Percentiles rank a stretch among this genome's conserved stretches.
These are phyloP conservation scores for Alethe castanea DNA, from an alignment of 2,113 vertebrate genomes.

Conservation along the genomic window DNA sequence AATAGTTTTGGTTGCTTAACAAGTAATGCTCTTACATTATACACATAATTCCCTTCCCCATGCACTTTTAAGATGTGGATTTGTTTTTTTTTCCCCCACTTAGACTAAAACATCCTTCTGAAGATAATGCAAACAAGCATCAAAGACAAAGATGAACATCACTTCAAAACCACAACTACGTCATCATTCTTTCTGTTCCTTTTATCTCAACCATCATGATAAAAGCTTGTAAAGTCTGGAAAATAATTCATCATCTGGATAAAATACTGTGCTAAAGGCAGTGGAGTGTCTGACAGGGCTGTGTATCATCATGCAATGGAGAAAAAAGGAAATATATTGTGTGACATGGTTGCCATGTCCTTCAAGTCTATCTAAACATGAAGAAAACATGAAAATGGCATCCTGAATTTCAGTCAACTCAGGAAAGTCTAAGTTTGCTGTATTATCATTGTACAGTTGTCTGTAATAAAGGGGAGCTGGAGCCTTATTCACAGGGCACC, in stretches of 20 bases:
- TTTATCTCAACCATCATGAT: not conserved
- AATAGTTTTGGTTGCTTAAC: not conserved
- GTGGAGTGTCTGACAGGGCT: not conserved
- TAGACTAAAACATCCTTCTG: constrained; percentile 35
- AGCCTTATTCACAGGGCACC: not conserved
- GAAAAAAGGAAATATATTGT: not conserved
- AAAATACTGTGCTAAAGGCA: not conserved
- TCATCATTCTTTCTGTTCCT: not conserved
- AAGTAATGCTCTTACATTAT: not conserved
- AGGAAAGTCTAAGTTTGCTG: not conserved
- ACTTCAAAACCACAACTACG: not conserved
- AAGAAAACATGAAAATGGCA: not conserved
- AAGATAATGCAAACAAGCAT: constrained; percentile 1
- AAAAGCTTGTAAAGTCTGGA: not conserved
- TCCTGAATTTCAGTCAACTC: not conserved
- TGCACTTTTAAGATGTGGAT: not conserved
- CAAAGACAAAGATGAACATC: not conserved
- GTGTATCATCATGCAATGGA: not conserved
- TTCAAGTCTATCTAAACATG: not conserved
- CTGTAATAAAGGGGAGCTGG: not conserved
- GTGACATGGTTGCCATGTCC: not conserved
- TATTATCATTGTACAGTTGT: not conserved
- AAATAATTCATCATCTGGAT: not conserved
- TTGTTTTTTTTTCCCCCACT: not conserved
- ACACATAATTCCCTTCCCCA: not conserved